phyloP scores from a whole-genome alignment of 2,888 invertebrate species.

The Oxyteleia sp. region DNA sequence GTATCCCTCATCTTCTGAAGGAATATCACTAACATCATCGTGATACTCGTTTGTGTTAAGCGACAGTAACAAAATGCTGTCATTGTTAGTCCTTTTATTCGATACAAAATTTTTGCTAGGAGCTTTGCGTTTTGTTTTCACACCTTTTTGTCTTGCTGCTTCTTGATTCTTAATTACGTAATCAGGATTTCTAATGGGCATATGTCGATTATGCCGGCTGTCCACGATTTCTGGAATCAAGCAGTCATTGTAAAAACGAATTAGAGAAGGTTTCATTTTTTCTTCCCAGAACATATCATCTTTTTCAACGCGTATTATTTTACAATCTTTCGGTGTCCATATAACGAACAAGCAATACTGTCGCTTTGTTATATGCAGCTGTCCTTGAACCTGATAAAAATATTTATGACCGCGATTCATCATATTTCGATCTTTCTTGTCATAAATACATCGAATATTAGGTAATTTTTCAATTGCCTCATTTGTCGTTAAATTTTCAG shows the following conservation, averaged over 20 bases:
- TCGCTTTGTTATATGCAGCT: conserved; percentile 15
- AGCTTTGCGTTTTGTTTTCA: not conserved
- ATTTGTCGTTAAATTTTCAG: not conserved
- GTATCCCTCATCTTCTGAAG: not conserved
- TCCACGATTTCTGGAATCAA: conserved; percentile 2
- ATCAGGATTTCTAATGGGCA: conserved; percentile 3
- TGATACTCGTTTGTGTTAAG: no score
- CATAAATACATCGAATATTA: not conserved
- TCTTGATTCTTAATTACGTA: not conserved
- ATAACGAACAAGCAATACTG: conserved; percentile 14
- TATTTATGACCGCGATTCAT: not conserved
- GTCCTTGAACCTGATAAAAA: conserved; percentile 26
- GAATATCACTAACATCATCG: not conserved
- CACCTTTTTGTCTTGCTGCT: not conserved
- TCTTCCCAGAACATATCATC: conserved; percentile 5
- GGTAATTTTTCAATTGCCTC: not conserved
- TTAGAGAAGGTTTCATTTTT: not conserved
- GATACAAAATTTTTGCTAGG: not conserved
- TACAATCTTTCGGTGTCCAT: not conserved
- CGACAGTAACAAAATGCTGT: no score
- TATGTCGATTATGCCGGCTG: conserved; percentile 2
- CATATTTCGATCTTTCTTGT: not conserved
- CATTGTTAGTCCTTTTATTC: not conserved
- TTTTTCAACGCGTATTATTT: conserved; percentile 1
- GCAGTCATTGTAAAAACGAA: conserved; percentile 5